Conservation (phyloP, 2,888 invertebrate species). For the Conus canariensis region DNA sequence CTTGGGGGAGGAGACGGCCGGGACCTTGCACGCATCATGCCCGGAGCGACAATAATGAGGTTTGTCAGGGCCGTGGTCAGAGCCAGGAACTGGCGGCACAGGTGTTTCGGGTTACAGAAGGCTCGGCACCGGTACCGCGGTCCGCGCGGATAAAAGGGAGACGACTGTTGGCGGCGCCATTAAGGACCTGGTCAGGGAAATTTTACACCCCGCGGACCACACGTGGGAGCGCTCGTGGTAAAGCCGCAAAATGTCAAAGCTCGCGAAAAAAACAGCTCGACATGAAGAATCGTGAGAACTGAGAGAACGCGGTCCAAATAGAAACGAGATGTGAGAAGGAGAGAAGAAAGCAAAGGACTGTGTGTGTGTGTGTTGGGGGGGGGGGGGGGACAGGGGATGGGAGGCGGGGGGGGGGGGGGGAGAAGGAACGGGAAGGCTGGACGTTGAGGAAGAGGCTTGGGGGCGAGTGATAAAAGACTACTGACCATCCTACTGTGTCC, state of each 20-base stretch:
- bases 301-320: background rate
- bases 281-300: conserved; percentile 7
- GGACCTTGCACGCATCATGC: background rate
- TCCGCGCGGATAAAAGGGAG: background rate
- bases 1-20: background rate
- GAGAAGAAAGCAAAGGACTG: too few relatives aligned
- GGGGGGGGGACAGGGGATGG: too few relatives aligned
- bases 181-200: background rate
- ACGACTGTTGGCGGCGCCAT: background rate
- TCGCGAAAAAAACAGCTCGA: background rate
- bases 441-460: too few relatives aligned
- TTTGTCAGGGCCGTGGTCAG: background rate
- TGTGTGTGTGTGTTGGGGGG: too few relatives aligned
- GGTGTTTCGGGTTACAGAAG: background rate
- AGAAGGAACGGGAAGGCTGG: too few relatives aligned
- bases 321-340: too few relatives aligned
- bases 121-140: background rate
- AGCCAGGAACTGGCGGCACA: background rate
- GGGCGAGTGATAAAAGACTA: too few relatives aligned
- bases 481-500: too few relatives aligned
- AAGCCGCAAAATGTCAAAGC: background rate
- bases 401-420: too few relatives aligned
- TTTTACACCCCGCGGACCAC: background rate
- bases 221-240: background rate
- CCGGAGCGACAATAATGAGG: background rate